phyloP scores from a whole-genome alignment of 2,797 vertebrate species.

The Heterohyrax brucei region DNA sequence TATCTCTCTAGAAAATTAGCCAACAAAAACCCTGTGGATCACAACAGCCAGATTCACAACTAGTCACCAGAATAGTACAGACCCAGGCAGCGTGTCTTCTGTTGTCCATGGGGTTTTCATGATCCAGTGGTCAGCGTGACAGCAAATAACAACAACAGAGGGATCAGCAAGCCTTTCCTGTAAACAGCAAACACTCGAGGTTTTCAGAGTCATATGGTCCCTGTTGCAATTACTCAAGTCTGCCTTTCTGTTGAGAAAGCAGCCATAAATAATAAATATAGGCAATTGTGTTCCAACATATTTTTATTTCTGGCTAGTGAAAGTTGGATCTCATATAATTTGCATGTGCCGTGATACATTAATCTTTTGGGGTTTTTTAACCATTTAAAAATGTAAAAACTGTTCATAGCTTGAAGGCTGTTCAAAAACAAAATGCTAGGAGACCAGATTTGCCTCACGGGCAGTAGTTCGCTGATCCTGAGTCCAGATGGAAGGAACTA shows the following conservation, averaged over 20 bases:
- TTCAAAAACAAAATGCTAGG: neutral
- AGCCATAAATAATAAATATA: neutral
- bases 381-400: neutral
- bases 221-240: neutral
- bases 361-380: neutral
- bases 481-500: too few relatives aligned
- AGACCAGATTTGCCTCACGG: neutral
- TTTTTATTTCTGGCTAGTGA: neutral
- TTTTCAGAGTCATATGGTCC: neutral
- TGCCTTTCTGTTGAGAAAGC: neutral
- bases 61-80: too few relatives aligned
- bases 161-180: neutral
- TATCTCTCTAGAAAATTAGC: too few relatives aligned
- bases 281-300: neutral
- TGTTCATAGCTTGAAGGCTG: neutral
- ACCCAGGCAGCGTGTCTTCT: too few relatives aligned
- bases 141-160: too few relatives aligned
- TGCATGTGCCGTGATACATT: neutral
- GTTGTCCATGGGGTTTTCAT: too few relatives aligned
- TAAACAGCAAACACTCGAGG: neutral
- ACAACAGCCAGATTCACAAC: too few relatives aligned
- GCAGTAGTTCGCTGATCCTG: too few relatives aligned
- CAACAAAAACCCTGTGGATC: too few relatives aligned
- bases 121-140: too few relatives aligned
- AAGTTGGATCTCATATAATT: neutral